A percentile compares a stretch with the other conserved stretches of the same genome.
Evolutionary conservation across 2,113 vertebrate species (phyloP).

Genomic region (Aplodontia rufa): DNA sequence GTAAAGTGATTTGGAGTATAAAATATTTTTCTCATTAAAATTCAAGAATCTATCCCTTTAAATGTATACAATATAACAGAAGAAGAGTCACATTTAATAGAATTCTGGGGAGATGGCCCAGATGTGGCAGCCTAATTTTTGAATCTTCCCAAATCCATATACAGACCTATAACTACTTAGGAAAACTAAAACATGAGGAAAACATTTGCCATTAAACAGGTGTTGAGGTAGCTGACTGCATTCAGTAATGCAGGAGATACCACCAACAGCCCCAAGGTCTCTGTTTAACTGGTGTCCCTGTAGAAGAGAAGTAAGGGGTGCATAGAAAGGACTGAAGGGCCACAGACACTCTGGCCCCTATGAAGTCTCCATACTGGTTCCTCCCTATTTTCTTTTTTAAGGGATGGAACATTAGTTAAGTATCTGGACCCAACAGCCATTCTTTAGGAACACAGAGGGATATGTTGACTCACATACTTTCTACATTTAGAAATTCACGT

Average conservation of each 20-base stretch:
- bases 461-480: background rate
- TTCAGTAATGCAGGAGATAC: background rate
- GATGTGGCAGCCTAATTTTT: background rate
- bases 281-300: background rate
- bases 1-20: background rate
- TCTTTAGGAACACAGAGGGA: background rate
- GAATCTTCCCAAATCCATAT: background rate
- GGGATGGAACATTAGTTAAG: background rate
- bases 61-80: background rate
- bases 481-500: too few relatives aligned
- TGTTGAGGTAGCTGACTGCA: background rate
- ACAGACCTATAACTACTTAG: background rate
- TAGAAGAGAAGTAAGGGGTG: background rate
- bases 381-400: background rate
- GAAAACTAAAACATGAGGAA: background rate
- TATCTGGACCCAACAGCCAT: background rate
- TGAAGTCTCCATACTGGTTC: background rate
- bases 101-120: background rate
- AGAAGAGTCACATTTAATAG: background rate
- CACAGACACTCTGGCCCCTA: rapidly evolving
- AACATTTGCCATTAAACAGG: background rate
- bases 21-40: conserved; percentile 38
- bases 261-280: background rate
- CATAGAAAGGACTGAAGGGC: background rate
- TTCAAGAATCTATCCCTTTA: background rate